Evolutionary conservation across 2,888 invertebrate genomes (phyloP).

Genomic region (Mayetiola destructor): DNA sequence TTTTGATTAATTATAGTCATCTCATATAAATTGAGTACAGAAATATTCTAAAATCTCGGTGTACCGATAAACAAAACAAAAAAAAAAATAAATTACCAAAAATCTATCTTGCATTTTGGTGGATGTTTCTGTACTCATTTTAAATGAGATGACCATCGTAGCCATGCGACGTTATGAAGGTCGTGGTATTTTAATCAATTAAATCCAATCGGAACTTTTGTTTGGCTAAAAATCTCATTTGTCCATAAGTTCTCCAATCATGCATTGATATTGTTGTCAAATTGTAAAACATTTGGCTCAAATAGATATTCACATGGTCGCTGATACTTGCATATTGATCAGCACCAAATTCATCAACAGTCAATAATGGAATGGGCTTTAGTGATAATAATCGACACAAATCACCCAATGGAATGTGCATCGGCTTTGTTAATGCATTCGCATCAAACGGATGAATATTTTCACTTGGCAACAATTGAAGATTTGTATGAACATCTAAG

Average conservation of each 20-base stretch:
- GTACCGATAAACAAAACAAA: no score
- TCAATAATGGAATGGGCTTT: neutral
- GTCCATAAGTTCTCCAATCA: slow-evolving; percentile 94
- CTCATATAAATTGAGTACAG: no score
- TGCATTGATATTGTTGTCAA: slow-evolving; percentile 92
- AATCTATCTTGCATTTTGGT: no score
- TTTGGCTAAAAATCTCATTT: slow-evolving; percentile 86
- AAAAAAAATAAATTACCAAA: no score
- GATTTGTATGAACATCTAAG: slow-evolving; percentile 79
- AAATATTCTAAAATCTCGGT: no score
- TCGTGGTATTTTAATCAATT: no score
- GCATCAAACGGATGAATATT: slow-evolving; percentile 53
- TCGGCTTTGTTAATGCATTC: neutral
- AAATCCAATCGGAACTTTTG: slow-evolving; percentile 68
- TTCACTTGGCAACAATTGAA: slow-evolving; percentile 47
- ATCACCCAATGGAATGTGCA: neutral
- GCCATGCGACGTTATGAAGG: no score
- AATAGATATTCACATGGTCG: slow-evolving; percentile 66
- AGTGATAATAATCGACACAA: neutral
- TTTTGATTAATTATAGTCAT: no score
- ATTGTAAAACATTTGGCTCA: slow-evolving; percentile 92
- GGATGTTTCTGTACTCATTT: no score
- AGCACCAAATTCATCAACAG: neutral
- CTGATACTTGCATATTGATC: slow-evolving; percentile 1
- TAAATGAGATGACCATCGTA: no score